phyloP scores from a whole-genome alignment of 2,797 vertebrate genomes.

The Urophycis tenuis region DNA sequence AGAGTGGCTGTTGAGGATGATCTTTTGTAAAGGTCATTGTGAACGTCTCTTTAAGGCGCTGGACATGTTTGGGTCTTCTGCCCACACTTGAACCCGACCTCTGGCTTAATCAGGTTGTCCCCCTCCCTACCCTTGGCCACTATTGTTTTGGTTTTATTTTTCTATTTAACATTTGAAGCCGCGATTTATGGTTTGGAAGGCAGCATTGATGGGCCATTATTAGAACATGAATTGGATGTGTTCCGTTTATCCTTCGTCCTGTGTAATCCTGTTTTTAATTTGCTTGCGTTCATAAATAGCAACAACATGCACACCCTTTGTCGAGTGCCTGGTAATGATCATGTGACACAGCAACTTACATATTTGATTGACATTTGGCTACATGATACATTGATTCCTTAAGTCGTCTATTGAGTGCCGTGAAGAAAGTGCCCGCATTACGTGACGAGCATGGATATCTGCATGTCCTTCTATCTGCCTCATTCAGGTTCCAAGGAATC shows the following conservation, averaged over 20 bases:
- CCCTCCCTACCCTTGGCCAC: too few relatives aligned
- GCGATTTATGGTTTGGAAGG: not conserved
- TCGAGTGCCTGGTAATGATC: too few relatives aligned
- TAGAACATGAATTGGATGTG: too few relatives aligned
- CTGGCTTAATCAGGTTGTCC: too few relatives aligned
- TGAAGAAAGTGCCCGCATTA: conserved; percentile 30
- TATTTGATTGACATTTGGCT: not conserved
- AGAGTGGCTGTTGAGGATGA: not conserved
- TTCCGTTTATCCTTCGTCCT: too few relatives aligned
- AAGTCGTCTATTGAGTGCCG: conserved; percentile 37
- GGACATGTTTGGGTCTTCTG: not conserved
- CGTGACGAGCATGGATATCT: conserved; percentile 54
- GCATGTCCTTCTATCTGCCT: conserved; percentile 51
- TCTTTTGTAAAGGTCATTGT: not conserved
- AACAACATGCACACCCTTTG: too few relatives aligned
- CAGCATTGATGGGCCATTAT: not conserved
- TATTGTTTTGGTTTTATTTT: too few relatives aligned
- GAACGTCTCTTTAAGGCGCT: not conserved
- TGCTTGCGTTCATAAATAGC: too few relatives aligned
- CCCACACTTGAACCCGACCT: not conserved
- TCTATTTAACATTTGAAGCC: not conserved
- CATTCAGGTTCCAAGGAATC: conserved; percentile 59
- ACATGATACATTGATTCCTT: conserved; percentile 30
- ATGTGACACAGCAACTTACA: too few relatives aligned
- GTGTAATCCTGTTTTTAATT: too few relatives aligned